phyloP scores from a whole-genome alignment of 2,797 vertebrate genomes.

The Acrossocheilus wenchowensis region DNA sequence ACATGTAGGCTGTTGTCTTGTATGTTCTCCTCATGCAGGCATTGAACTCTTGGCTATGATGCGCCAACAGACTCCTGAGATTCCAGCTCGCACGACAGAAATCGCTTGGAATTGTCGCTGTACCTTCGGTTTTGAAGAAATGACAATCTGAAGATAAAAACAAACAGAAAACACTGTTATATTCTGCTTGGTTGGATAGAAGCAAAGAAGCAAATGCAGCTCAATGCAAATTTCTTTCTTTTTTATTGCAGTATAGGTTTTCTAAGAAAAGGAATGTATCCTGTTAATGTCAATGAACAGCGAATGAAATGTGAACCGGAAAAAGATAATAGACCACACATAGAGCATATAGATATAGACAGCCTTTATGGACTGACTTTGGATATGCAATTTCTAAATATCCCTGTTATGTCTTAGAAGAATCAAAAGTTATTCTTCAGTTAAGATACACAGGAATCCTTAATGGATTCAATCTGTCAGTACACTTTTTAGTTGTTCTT shows the following conservation, averaged over 20 bases:
- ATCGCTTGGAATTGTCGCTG: slow-evolving; percentile 77
- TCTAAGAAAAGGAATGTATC: background rate
- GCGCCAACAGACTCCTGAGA: slow-evolving; percentile 77
- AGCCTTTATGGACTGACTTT: background rate
- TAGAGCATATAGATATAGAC: no score
- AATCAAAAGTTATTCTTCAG: background rate
- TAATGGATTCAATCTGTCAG: background rate
- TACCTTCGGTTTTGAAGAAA: slow-evolving; percentile 80
- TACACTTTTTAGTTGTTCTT: slow-evolving; percentile 2
- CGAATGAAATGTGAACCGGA: background rate
- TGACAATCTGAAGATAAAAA: slow-evolving; percentile 72
- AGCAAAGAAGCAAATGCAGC: background rate
- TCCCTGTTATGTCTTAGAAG: background rate
- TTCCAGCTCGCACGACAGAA: slow-evolving; percentile 77
- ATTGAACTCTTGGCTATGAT: slow-evolving; percentile 64
- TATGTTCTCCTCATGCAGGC: slow-evolving; percentile 31
- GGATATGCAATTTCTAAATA: background rate
- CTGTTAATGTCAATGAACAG: background rate
- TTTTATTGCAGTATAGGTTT: background rate
- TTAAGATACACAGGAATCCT: background rate
- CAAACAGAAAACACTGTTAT: background rate
- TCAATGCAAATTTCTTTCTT: background rate
- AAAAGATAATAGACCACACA: background rate
- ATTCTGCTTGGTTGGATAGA: background rate
- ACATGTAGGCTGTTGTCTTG: background rate